Evolutionary conservation across 2,113 vertebrate genomes (phyloP).

Genomic region (Acrocephalus kingi): DNA sequence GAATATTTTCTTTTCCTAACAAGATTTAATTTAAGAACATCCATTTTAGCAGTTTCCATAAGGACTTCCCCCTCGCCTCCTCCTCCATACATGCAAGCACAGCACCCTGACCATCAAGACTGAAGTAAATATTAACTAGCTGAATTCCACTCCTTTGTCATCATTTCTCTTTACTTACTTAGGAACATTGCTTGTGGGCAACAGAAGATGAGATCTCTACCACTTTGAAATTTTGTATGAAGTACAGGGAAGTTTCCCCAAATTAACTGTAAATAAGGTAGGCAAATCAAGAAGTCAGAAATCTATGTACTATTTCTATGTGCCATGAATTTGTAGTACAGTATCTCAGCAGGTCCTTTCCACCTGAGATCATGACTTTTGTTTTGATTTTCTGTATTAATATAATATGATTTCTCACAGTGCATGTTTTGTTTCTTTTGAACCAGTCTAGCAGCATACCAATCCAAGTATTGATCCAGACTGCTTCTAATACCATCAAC

Average conservation of each 20-base stretch:
- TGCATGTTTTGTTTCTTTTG: neutral
- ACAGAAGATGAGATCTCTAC: neutral
- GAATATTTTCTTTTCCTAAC: neutral
- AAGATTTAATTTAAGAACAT: neutral
- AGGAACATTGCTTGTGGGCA: neutral
- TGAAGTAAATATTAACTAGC: neutral
- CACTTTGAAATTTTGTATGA: neutral
- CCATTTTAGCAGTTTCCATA: neutral
- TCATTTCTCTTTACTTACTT: neutral
- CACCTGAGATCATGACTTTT: neutral
- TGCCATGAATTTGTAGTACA: neutral
- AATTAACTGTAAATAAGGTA: neutral
- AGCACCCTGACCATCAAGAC: neutral
- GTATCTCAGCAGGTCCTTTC: neutral
- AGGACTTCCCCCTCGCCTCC: neutral
- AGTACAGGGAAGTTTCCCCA: neutral
- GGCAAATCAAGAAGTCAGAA: neutral
- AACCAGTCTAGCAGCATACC: neutral
- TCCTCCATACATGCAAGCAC: neutral
- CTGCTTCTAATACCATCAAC: neutral
- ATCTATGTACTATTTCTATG: neutral
- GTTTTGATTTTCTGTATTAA: neutral
- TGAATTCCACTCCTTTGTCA: neutral
- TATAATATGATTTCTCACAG: neutral
- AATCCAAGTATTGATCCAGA: slow-evolving; percentile 17